Evolutionary conservation across 1,140 invertebrate species (phyloP).

Genomic region (Musca vetustissima): DNA sequence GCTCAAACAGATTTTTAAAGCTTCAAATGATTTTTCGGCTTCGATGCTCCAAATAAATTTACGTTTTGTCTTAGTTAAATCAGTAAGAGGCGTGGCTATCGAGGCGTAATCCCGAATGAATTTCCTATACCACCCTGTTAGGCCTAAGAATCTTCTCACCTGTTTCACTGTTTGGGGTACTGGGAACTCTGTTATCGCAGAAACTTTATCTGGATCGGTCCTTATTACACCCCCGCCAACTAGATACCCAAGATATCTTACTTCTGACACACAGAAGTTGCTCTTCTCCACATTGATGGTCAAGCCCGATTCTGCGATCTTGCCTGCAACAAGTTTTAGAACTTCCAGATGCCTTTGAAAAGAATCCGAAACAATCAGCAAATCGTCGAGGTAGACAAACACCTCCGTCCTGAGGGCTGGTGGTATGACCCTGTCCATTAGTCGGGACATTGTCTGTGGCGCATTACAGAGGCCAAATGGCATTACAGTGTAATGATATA

Average conservation of each 20-base stretch:
- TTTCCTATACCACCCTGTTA: constrained; percentile 13
- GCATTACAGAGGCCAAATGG: constrained; percentile 13
- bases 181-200: constrained; percentile 21
- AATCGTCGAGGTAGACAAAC: constrained; percentile 10
- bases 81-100: constrained; percentile 43
- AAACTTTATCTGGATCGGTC: constrained; percentile 20
- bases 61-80: constrained; percentile 43
- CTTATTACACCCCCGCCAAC: constrained; percentile 37
- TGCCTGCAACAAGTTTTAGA: neutral
- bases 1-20: constrained; percentile 26
- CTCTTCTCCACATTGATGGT: constrained; percentile 30
- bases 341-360: constrained; percentile 17
- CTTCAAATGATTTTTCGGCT: constrained; percentile 19
- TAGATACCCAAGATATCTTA: constrained; percentile 19
- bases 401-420: neutral
- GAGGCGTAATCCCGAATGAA: constrained; percentile 4
- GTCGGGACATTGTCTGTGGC: neutral
- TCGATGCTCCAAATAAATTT: constrained; percentile 46
- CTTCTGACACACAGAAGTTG: constrained; percentile 52
- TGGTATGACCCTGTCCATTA: constrained; percentile 8
- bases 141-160: constrained; percentile 18
- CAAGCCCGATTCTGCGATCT: neutral
- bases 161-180: constrained; percentile 6
- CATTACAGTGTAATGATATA: constrained; percentile 4
- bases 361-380: constrained; percentile 7